Base-by-base conservation (phyloP, 2,797 vertebrate species). In the Bradypodion pumilum region DNA sequence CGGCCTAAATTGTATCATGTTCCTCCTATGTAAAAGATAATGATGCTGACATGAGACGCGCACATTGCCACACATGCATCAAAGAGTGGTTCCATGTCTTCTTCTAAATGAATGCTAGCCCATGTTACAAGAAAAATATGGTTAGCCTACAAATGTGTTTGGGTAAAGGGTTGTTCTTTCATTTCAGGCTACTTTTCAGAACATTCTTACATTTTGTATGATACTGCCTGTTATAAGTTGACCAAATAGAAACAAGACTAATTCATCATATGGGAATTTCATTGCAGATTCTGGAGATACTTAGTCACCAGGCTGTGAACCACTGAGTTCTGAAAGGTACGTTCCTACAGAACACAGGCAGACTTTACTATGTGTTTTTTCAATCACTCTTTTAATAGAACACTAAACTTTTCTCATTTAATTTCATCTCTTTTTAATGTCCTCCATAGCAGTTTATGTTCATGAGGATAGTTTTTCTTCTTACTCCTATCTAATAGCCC, bases 181-280 rank as follows among this genome's bases (percentile, higher is more conserved):
- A n/a, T n/a, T n/a, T n/a, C n/a, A n/a, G n/a, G n/a, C 78, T 86
- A 29, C 81, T 7, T 88, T 89, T 91, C 92, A 74, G 85, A 89
- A 89, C 74, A 35, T 63, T 15, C 19, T 82, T 89, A 3, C 68
- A 40, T 72, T 91, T 73, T 84, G 90, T 82, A 89, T 83, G 89
- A 87, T 90, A 77, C 69, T 7, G 37, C 77, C 88, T 89, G 19
- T 69, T 19, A 40, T 59, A 25, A 90, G 82, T 79, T 37, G 79
- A 88, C 83, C 87, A 92, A 77, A 91, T 56, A 89, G 91, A 95
- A 95, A 85, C 4, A 78, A 80, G 82, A 21, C 59, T 63, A 75
- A 77, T 91, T 94, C 91, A 94, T 94, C 94, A 92, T 93, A 87
- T 90, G 69, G 96, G 96, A 96, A 96, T 74, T 91, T 80, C 90